Evolutionary conservation across 2,113 vertebrate genomes (phyloP).

Genomic region (Peucedramus taeniatus): DNA sequence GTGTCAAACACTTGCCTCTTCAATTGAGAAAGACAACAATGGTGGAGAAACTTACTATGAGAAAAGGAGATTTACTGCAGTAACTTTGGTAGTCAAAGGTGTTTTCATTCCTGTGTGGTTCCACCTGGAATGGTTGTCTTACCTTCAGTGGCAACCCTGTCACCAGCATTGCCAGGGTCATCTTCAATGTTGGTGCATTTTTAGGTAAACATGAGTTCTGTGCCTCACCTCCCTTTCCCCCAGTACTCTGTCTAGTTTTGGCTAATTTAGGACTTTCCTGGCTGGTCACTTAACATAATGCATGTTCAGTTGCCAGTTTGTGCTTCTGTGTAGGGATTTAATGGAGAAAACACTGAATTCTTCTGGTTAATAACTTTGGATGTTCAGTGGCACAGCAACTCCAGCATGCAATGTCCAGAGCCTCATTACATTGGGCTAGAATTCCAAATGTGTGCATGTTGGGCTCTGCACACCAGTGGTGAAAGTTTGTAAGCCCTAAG

Average conservation of each 20-base stretch:
- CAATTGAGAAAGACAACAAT: neutral
- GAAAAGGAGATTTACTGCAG: neutral
- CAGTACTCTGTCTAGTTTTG: neutral
- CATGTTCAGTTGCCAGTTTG: neutral
- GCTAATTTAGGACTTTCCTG: neutral
- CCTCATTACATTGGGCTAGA: neutral
- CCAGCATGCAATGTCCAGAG: neutral
- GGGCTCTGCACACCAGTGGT: neutral
- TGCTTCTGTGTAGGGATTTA: neutral
- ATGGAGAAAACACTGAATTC: neutral
- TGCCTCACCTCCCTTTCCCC: neutral
- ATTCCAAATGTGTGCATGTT: neutral
- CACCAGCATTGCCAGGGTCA: neutral
- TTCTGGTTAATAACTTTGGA: neutral
- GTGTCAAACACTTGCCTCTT: neutral
- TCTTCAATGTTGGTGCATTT: neutral
- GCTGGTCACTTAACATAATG: neutral
- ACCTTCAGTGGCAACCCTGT: neutral
- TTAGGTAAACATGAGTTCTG: neutral
- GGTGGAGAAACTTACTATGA: neutral
- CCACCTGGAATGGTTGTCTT: neutral
- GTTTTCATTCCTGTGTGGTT: neutral
- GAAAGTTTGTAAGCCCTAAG: neutral
- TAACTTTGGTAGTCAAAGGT: neutral
- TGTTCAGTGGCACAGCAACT: neutral